A percentile compares a stretch with the other conserved stretches of the same genome.
phyloP scores from a whole-genome alignment of 37 sponge, comb jelly and placozoan species.

The Axinella damicornis region DNA sequence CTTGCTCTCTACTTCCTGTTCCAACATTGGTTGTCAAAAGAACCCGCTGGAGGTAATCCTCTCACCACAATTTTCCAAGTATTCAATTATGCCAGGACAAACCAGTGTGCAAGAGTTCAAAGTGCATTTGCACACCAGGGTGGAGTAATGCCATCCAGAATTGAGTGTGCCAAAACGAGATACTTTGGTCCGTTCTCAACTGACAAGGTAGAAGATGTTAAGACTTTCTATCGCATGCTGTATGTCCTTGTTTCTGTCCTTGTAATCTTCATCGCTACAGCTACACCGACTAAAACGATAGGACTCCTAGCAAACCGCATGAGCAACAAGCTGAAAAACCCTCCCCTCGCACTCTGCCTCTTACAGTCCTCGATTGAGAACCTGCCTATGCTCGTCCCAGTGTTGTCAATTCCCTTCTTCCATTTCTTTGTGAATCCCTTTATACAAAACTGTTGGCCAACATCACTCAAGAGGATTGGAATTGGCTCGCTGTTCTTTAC shows the following conservation, averaged over 20 bases:
- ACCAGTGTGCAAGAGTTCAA: conserved; percentile 6
- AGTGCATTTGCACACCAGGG: conserved; percentile 9
- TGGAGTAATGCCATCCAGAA: neutral
- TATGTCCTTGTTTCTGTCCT: too few relatives aligned
- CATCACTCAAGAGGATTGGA: conserved; percentile 31
- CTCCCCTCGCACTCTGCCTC: too few relatives aligned
- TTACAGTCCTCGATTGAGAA: too few relatives aligned
- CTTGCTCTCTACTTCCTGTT: conserved; percentile 2
- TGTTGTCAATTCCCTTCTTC: neutral
- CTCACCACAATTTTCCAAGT: neutral
- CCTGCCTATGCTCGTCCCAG: too few relatives aligned
- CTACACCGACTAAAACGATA: neutral
- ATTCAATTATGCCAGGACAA: neutral
- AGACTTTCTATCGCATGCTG: conserved; percentile 16
- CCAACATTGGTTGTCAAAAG: neutral
- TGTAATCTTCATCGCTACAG: too few relatives aligned
- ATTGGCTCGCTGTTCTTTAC: neutral
- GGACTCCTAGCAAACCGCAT: conserved; percentile 8
- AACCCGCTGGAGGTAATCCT: conserved; percentile 5
- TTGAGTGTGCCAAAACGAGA: conserved; percentile 13
- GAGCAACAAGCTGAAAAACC: neutral
- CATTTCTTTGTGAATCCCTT: conserved; percentile 10
- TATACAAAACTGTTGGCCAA: neutral
- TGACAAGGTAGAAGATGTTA: conserved; percentile 10
- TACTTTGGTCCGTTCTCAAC: conserved; percentile 7